phyloP scores from a whole-genome alignment of 2,888 invertebrate species.

The Pyrocoelia pectoralis region DNA sequence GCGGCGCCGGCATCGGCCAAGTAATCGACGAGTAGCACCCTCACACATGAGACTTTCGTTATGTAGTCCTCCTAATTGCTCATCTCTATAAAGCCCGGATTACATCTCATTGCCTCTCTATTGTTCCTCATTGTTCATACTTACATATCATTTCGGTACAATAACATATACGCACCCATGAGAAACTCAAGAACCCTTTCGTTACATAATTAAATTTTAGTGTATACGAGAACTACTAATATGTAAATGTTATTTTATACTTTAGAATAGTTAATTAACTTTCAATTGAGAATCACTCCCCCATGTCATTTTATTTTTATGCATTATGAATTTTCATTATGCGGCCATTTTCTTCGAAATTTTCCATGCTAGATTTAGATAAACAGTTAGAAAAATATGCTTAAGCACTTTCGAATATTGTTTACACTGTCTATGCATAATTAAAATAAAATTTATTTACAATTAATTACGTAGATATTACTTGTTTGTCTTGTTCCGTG shows the following conservation, averaged over 20 bases:
- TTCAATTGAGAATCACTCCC: conserved; percentile 17
- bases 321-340: background rate
- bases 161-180: conserved; percentile 29
- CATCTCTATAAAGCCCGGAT: conserved; percentile 57
- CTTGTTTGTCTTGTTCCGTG: no score
- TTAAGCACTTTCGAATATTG: no score
- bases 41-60: conserved; percentile 60
- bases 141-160: conserved; percentile 29
- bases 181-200: conserved; percentile 23
- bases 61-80: conserved; percentile 58
- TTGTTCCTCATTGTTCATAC: conserved; percentile 29
- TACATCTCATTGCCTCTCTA: conserved; percentile 45
- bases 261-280: conserved; percentile 23
- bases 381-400: background rate
- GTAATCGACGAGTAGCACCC: conserved; percentile 60
- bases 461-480: no score
- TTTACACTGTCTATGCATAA: no score
- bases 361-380: background rate
- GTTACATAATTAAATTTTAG: conserved; percentile 26
- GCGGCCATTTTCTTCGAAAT: background rate
- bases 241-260: conserved; percentile 24
- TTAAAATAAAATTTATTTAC: no score
- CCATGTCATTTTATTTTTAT: background rate
- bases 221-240: conserved; percentile 29
- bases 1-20: conserved; percentile 56